phyloP scores from a whole-genome alignment of 2,888 invertebrate species.

The Thereva nobilitata region DNA sequence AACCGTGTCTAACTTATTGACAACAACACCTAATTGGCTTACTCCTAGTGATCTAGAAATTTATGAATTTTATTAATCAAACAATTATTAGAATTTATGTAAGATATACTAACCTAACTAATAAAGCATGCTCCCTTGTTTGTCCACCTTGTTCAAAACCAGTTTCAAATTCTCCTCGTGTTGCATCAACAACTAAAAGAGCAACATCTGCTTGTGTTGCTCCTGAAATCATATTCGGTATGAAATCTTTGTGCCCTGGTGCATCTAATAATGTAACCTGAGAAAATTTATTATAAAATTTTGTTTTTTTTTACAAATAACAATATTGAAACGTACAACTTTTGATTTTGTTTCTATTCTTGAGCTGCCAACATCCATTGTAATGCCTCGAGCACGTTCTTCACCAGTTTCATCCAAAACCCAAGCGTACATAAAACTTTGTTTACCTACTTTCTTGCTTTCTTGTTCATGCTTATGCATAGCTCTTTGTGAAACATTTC shows the following conservation, averaged over 20 bases:
- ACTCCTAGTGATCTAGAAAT: slow-evolving; percentile 71
- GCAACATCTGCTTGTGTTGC: slow-evolving; percentile 98
- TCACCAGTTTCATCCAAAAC: slow-evolving; percentile 98
- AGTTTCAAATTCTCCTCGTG: slow-evolving; percentile 96
- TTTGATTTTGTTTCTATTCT: slow-evolving; percentile 89
- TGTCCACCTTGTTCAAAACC: slow-evolving; percentile 98
- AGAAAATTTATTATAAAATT: background rate
- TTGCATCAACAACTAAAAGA: slow-evolving; percentile 93
- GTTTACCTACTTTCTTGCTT: slow-evolving; percentile 95
- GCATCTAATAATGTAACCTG: slow-evolving; percentile 88
- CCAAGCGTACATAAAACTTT: slow-evolving; percentile 99
- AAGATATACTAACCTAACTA: slow-evolving; percentile 67
- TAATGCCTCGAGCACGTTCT: slow-evolving; percentile 94
- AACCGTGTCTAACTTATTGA: slow-evolving; percentile 97
- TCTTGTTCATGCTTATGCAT: slow-evolving; percentile 98
- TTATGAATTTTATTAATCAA: background rate
- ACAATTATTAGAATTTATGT: background rate
- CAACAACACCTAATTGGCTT: slow-evolving; percentile 88
- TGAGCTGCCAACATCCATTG: slow-evolving; percentile 96
- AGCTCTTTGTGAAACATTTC: slow-evolving; percentile 82
- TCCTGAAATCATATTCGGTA: slow-evolving; percentile 99
- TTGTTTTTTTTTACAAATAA: slow-evolving; percentile 10
- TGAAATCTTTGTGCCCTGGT: slow-evolving; percentile 98
- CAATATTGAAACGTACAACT: slow-evolving; percentile 49
- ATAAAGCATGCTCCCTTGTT: slow-evolving; percentile 93